Conservation (phyloP, 2,113 vertebrate species). For the Guaruba guarouba region DNA sequence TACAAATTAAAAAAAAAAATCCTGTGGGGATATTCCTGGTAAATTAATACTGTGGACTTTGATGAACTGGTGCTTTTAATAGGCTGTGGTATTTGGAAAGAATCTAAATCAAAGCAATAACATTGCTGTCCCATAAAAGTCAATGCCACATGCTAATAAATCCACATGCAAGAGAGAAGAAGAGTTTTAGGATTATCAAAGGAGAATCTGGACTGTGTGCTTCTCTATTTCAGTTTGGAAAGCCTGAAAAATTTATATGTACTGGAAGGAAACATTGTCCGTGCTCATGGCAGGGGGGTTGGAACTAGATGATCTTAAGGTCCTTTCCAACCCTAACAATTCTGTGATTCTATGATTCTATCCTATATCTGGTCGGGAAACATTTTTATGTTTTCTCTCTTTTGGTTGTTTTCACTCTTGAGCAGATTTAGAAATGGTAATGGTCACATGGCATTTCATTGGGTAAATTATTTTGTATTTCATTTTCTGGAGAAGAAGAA, state of each 20-base stretch:
- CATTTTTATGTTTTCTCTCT: not conserved
- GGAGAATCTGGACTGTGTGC: not conserved
- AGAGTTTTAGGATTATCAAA: not conserved
- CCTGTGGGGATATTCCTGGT: slow-evolving; percentile 67
- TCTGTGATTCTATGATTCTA: not conserved
- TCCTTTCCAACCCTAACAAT: not conserved
- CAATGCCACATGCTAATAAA: slow-evolving; percentile 37
- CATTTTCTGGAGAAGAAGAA: not conserved
- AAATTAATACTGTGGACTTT: slow-evolving; percentile 73
- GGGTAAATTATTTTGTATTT: not conserved
- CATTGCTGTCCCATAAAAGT: slow-evolving; percentile 34
- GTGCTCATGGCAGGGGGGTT: not conserved
- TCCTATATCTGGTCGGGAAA: not conserved
- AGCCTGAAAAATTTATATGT: not conserved
- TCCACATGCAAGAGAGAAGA: not conserved
- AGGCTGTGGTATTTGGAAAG: slow-evolving; percentile 60
- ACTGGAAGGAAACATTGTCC: not conserved
- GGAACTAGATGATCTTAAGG: not conserved
- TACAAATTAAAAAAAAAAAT: slow-evolving; percentile 48
- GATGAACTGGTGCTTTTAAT: slow-evolving; percentile 75
- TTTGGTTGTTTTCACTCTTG: not conserved
- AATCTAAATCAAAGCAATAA: slow-evolving; percentile 54
- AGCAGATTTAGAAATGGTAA: not conserved
- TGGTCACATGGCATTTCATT: not conserved
- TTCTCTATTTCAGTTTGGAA: not conserved